phyloP scores from a whole-genome alignment of 37 sponge, comb jelly and placozoan species.

The Chondrilla cf. caribensis region DNA sequence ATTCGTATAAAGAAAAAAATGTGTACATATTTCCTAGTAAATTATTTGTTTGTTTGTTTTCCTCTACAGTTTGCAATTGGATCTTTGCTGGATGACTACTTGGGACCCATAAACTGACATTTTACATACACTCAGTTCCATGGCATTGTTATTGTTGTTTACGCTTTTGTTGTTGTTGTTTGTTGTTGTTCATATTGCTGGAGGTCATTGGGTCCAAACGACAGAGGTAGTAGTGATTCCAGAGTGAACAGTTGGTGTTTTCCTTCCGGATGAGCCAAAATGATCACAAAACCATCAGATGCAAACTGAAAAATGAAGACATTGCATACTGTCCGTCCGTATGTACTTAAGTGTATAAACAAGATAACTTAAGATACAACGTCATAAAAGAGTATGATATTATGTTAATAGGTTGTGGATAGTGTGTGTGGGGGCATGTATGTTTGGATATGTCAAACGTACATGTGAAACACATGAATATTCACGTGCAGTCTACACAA shows the following conservation, averaged over 20 bases:
- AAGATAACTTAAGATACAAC: too few species aligned
- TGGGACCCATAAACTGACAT: constrained; percentile 64
- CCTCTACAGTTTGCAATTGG: constrained; percentile 90
- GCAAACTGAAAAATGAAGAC: neutral
- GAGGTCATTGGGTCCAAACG: neutral
- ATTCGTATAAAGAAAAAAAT: too few species aligned
- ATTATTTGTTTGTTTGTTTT: neutral
- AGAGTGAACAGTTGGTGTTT: neutral
- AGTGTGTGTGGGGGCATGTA: too few species aligned
- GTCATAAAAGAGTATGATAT: too few species aligned
- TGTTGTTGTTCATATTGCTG: neutral
- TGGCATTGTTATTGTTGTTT: neutral
- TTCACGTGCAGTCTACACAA: too few species aligned
- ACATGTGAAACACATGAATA: too few species aligned
- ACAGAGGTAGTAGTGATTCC: neutral
- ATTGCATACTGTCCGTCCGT: too few species aligned
- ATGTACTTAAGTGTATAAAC: too few species aligned
- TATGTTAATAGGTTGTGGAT: too few species aligned
- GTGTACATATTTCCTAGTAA: too few species aligned
- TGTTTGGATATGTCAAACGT: too few species aligned
- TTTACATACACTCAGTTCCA: neutral
- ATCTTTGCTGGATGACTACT: constrained; percentile 95
- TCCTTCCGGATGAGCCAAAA: constrained; percentile 14
- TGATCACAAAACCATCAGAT: neutral
- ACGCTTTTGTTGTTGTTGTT: neutral